Percentiles rank a stretch among this genome's conserved stretches.
Conservation (phyloP, 2,797 vertebrate genomes). For the Danionella dracula region DNA sequence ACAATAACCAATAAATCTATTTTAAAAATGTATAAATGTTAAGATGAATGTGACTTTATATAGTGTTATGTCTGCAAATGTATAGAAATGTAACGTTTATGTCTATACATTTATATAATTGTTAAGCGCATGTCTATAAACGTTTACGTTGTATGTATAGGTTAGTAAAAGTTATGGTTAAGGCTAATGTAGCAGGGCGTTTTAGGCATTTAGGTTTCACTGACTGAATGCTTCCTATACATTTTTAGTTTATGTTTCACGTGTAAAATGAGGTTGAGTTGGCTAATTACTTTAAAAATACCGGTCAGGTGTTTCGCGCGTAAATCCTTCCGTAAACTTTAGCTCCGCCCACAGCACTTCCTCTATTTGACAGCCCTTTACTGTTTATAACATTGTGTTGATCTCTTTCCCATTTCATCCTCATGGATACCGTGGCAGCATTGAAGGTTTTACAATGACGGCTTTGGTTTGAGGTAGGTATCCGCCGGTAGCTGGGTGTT, state of each 20-base stretch:
- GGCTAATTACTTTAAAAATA: neutral
- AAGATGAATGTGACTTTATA: too few species aligned
- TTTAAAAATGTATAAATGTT: too few species aligned
- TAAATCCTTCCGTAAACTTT: conserved; percentile 39
- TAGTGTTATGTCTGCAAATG: too few species aligned
- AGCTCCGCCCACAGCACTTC: conserved; percentile 45
- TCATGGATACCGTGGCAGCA: neutral
- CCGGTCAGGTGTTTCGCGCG: conserved; percentile 17
- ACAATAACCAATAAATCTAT: too few species aligned
- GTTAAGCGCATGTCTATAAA: too few species aligned
- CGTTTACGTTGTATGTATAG: too few species aligned
- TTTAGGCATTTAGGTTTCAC: too few species aligned
- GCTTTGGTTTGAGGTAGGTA: conserved; percentile 27
- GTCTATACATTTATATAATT: too few species aligned
- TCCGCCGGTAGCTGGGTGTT: neutral
- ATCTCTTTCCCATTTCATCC: neutral
- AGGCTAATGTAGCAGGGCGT: too few species aligned
- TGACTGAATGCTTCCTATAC: too few species aligned
- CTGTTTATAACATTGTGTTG: neutral
- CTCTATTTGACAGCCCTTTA: conserved; percentile 26
- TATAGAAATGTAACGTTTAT: too few species aligned
- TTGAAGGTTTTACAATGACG: conserved; percentile 3
- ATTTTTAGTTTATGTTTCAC: neutral
- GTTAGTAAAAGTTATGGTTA: too few species aligned
- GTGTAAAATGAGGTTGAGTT: neutral